phyloP scores from a whole-genome alignment of 2,888 invertebrate genomes.

The Caenorhabditis plicata region DNA sequence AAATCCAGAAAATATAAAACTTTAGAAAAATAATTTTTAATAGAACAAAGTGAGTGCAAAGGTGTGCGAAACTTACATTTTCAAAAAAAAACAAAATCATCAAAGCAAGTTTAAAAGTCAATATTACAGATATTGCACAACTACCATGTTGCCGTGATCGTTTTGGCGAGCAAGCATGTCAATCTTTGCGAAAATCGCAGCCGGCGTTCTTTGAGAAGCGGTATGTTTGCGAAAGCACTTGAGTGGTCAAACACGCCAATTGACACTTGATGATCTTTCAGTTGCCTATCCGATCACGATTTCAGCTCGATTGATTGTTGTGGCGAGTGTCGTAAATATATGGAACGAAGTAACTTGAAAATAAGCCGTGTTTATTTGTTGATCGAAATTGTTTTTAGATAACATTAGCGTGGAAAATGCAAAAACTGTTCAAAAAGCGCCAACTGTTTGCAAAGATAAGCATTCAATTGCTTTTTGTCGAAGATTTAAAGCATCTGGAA shows the following conservation, averaged over 20 bases:
- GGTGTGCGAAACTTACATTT: neutral
- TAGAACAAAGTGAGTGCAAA: neutral
- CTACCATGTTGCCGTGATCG: conserved; percentile 54
- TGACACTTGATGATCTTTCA: conserved; percentile 3
- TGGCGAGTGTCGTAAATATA: conserved; percentile 47
- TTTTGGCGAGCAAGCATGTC: conserved; percentile 49
- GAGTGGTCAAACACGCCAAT: neutral
- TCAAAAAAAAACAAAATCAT: neutral
- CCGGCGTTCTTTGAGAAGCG: conserved; percentile 46
- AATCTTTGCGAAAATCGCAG: conserved; percentile 45
- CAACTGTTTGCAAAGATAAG: conserved; percentile 45
- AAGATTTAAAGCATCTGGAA: conserved; percentile 46
- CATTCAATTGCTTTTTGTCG: conserved; percentile 50
- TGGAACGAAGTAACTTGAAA: conserved; percentile 41
- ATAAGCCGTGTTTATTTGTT: conserved; percentile 1
- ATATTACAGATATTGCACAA: conserved; percentile 37
- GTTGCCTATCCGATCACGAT: conserved; percentile 51
- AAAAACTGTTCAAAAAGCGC: conserved; percentile 35
- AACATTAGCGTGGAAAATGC: conserved; percentile 50
- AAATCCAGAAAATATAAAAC: neutral
- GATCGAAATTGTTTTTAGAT: conserved; percentile 30
- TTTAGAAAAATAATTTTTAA: neutral
- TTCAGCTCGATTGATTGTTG: conserved; percentile 53
- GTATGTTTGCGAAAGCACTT: conserved; percentile 1
- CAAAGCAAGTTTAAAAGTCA: neutral